phyloP scores from a whole-genome alignment of 2,797 vertebrate species.

The Heterohyrax brucei region DNA sequence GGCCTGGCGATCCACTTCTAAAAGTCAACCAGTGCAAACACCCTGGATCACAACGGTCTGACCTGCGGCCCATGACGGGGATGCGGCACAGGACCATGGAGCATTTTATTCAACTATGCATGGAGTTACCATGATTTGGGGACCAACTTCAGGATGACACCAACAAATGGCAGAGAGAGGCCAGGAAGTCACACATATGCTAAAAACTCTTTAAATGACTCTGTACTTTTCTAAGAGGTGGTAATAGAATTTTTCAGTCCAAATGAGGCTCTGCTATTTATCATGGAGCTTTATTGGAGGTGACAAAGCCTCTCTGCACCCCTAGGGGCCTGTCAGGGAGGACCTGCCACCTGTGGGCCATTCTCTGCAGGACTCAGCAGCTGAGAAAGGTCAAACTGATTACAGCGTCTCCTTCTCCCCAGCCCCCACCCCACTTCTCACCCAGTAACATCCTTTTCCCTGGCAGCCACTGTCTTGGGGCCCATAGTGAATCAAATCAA shows the following conservation, averaged over 20 bases:
- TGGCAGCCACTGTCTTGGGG: neutral
- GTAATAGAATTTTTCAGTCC: neutral
- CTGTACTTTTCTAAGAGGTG: neutral
- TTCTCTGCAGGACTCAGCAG: neutral
- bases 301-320: neutral
- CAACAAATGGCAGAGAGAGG: neutral
- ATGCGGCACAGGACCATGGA: neutral
- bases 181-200: neutral
- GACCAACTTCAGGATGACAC: neutral
- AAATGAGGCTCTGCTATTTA: neutral
- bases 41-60: no score
- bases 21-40: neutral
- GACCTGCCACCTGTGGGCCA: neutral
- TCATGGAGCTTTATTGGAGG: conserved; percentile 4
- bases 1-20: neutral
- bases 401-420: neutral
- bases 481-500: conserved; percentile 11
- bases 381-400: conserved; percentile 10
- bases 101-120: neutral
- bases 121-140: neutral
- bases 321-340: neutral
- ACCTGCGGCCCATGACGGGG: no score
- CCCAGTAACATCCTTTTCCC: neutral
- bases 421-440: neutral
- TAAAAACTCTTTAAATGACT: neutral